Base-by-base conservation (phyloP, 2,113 vertebrate species). In the cat (Felis catus) region DNA sequence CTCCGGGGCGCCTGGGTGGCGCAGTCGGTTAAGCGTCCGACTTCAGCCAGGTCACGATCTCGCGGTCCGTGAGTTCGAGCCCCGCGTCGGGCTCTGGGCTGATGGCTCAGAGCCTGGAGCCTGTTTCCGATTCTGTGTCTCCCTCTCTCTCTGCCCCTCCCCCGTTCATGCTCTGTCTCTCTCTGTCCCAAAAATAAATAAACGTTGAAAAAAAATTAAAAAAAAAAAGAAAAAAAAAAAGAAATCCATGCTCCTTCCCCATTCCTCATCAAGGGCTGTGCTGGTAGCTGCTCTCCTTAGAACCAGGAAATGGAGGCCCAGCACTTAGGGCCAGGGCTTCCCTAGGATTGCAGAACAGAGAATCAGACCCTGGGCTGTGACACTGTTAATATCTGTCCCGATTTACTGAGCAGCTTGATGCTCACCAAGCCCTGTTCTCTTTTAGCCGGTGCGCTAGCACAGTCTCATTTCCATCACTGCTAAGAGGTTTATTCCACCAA, bases 261-360 rank as follows among this genome's bases (percentile, higher is more conserved):
- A 55, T 94, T 94, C 39, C 51, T 80, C 70, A 78, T 66, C 10
- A 66, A 81, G 63, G 19, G 70, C 10, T 78, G n/a, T 45, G 33
- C 19, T 86, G 13, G 53, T 48, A 61, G 81, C 10, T 25, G 36
- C 23, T 92, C 58, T 63, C 13, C 41, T 93, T 65, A 97, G 95
- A 97, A 91, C 15, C 25, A 93, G 89, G 76, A 96, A 95, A 93
- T 51, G 1, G 71, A 94, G 86, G 78, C 73, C 11, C 51, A 85
- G 82, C 51, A 89, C 10, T 58, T 41, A 45, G 53, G 51, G 39
- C 21, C 51, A 63, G 9, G 71, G 78, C 36, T 84, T 93, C 36
- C 39, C n/a, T 74, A 61, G 51, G 80, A 85, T 58, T 81, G 45
- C 39, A 89, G 33, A 88, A 61, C 80, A 71, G 45, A 93, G 68